Evolutionary conservation across 2,797 vertebrate species (phyloP), one percentile per base, ranked within the genome.

Genomic region (Sphenopsis melanotis): DNA sequence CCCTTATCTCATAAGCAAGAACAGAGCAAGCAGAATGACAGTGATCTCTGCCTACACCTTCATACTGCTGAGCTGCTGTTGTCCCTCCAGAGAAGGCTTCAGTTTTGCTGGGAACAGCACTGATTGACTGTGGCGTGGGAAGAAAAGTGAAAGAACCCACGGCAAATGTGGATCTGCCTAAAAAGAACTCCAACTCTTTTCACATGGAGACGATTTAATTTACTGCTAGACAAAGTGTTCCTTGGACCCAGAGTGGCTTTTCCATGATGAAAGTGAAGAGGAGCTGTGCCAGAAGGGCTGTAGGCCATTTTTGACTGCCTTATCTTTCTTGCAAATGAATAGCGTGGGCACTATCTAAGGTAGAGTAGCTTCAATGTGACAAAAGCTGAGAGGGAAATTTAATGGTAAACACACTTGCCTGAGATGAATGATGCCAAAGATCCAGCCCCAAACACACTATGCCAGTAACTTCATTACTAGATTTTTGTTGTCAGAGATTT

Each of bases 31-130:
- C 16, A 74, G 42, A 92, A 65, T 82, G 37, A 30, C 69, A 64
- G 59, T 34, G 16, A 91, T 90, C 44, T 18, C 77, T 56, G 55
- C 66, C 88, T 88, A 87, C 80, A 64, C 36, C 20, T 77, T 83
- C 57, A 37, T n/a, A 11, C 60, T 79, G 55, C 65, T 59, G 23
- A 86, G 64, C 60, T 77, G 76, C 44, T 85, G 53, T 63, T 92
- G 75, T 70, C 92, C 88, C 95, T 96, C 52, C 61, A 90, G 87
- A 95, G 82, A 75, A 63, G 50, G 77, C 88, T 89, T 91, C 41
- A 36, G 72, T 88, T 83, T 87, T 93, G 49, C 65, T 97, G 89
- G 65, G 84, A 95, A 22, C 23, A 81, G 52, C 66, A 78, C 78
- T 91, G 69, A 85, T 36, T 83, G 87, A 60, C 46, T 87, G 22